Conservation (phyloP, 1,140 invertebrate species). For the Halyomorpha halys region DNA sequence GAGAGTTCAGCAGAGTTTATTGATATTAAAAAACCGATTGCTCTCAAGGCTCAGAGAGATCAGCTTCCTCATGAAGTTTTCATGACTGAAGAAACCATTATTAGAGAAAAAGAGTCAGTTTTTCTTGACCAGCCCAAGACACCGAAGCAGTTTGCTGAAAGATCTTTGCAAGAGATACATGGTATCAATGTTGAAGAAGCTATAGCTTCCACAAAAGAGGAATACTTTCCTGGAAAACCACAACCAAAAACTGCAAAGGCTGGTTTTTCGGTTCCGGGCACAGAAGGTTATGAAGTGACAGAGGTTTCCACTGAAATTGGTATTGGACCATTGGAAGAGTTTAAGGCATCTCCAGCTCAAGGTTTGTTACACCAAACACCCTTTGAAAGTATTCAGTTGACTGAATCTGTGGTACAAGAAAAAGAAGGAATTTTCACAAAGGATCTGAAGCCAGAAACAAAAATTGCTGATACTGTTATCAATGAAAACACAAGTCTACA, state of each 20-base stretch:
- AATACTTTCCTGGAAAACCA: slow-evolving; percentile 13
- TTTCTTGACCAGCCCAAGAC: slow-evolving; percentile 34
- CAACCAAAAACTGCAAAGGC: slow-evolving; percentile 31
- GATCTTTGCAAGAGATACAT: slow-evolving; percentile 41
- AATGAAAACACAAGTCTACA: slow-evolving; percentile 40
- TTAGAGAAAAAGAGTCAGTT: slow-evolving; percentile 29
- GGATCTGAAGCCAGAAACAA: slow-evolving; percentile 34
- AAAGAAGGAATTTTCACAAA: slow-evolving; percentile 41
- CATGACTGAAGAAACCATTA: slow-evolving; percentile 36
- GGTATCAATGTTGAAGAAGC: slow-evolving; percentile 39
- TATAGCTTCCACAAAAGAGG: slow-evolving; percentile 40
- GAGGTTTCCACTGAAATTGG: slow-evolving; percentile 33
- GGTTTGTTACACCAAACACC: slow-evolving; percentile 32
- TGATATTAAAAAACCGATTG: slow-evolving; percentile 11
- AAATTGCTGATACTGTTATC: slow-evolving; percentile 38
- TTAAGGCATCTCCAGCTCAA: slow-evolving; percentile 28
- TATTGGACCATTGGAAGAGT: slow-evolving; percentile 29
- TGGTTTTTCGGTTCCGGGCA: slow-evolving; percentile 32
- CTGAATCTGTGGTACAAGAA: slow-evolving; percentile 36
- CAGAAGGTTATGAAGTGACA: slow-evolving; percentile 30
- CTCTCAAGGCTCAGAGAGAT: slow-evolving; percentile 24
- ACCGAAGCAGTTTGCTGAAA: slow-evolving; percentile 37
- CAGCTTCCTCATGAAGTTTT: slow-evolving; percentile 38
- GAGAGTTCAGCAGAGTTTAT: slow-evolving; percentile 22
- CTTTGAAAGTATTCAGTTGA: slow-evolving; percentile 32